Conservation (phyloP, 2,113 vertebrate genomes). For the Cottus gobio region DNA sequence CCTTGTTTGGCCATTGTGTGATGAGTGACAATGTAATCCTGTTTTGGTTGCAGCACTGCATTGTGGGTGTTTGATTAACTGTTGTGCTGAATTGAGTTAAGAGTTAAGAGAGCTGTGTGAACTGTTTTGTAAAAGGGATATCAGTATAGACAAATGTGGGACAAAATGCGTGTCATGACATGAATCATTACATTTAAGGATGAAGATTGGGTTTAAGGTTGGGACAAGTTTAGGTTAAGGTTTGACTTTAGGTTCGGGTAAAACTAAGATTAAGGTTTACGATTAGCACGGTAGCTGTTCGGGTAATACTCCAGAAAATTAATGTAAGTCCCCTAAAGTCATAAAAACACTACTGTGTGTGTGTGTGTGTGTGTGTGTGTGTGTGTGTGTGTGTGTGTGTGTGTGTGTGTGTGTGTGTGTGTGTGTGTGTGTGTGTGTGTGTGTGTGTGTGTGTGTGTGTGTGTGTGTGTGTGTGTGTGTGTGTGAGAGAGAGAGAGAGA, state of each 20-base stretch:
- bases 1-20: neutral
- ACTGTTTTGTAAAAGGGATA: neutral
- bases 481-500: neutral
- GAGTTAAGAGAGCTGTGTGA: neutral
- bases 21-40: neutral
- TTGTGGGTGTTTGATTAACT: neutral
- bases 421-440: neutral
- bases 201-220: too few relatives aligned
- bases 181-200: too few relatives aligned
- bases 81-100: neutral
- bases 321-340: neutral
- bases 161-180: too few relatives aligned
- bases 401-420: slow-evolving; percentile 2
- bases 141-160: neutral
- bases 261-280: neutral
- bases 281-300: neutral
- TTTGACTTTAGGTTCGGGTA: neutral
- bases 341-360: neutral
- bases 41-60: neutral
- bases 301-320: too few relatives aligned
- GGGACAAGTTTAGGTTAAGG: too few relatives aligned
- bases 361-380: neutral
- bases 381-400: slow-evolving; percentile 1
- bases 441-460: slow-evolving; percentile 1
- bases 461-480: neutral